A percentile compares a stretch with the other conserved stretches of the same genome.
phyloP scores from a whole-genome alignment of 2,888 invertebrate genomes.

The Iphiclides podalirius region DNA sequence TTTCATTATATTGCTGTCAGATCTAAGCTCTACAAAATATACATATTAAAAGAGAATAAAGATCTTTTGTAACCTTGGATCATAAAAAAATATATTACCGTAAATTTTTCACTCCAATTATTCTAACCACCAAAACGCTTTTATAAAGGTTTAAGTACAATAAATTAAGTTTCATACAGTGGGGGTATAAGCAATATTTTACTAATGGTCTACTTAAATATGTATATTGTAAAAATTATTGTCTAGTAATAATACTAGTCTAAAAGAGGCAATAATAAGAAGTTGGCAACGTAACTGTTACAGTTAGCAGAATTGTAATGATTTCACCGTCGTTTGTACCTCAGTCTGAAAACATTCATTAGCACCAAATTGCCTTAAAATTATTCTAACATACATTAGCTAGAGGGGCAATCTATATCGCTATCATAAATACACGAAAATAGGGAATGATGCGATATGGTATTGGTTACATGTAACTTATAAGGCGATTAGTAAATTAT shows the following conservation, averaged over 20 bases:
- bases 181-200: too few species aligned
- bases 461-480: slow-evolving; percentile 12
- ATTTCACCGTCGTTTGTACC: slow-evolving; percentile 29
- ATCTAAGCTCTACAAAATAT: slow-evolving; percentile 53
- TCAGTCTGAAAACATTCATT: slow-evolving; percentile 62
- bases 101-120: too few species aligned
- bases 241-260: slow-evolving; percentile 12
- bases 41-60: slow-evolving; percentile 26
- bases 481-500: slow-evolving; percentile 24
- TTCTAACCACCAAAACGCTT: too few species aligned
- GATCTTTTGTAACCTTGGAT: background rate
- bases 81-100: background rate
- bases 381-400: slow-evolving; percentile 39
- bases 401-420: slow-evolving; percentile 56
- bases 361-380: slow-evolving; percentile 69
- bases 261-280: slow-evolving; percentile 1
- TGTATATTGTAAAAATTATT: slow-evolving; percentile 15
- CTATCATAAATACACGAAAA: slow-evolving; percentile 61
- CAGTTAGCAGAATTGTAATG: background rate
- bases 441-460: slow-evolving; percentile 72
- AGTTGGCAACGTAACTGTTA: background rate
- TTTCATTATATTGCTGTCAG: slow-evolving; percentile 62
- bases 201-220: too few species aligned
- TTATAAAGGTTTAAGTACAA: background rate
- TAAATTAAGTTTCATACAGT: background rate